phyloP scores from a whole-genome alignment of 2,888 invertebrate genomes.

The Elegia similella region DNA sequence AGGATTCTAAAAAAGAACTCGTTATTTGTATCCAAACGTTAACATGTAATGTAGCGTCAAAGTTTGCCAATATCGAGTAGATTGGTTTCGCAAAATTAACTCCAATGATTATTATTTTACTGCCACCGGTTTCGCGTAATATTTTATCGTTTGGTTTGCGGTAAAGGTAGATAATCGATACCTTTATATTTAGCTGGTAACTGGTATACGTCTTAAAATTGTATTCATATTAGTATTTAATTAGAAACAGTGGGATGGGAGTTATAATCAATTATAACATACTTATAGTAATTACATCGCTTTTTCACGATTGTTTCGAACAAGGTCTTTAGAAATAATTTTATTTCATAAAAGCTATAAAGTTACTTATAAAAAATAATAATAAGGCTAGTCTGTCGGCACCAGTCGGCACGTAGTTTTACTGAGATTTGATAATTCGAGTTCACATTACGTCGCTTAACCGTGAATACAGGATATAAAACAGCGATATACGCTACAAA shows the following conservation, averaged over 20 bases:
- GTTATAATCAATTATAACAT: not conserved
- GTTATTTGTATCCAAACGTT: conserved; percentile 10
- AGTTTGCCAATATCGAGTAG: conserved; percentile 8
- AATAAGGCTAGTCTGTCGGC: not conserved
- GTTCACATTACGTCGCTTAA: conserved; percentile 38
- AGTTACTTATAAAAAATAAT: not conserved
- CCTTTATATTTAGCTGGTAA: no score
- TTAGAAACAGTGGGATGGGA: no score
- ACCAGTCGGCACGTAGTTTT: not conserved
- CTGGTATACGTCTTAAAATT: no score
- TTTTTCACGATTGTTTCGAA: not conserved
- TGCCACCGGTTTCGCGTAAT: not conserved
- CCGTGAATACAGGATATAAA: conserved; percentile 41
- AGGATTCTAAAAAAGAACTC: not conserved
- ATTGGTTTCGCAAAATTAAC: conserved; percentile 10
- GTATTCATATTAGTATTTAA: no score
- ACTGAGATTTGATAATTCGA: conserved; percentile 34
- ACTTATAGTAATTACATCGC: not conserved
- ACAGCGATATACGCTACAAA: conserved; percentile 48
- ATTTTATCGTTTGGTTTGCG: conserved; percentile 24
- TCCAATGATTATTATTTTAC: conserved; percentile 11
- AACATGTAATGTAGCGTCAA: conserved; percentile 8
- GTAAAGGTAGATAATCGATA: not conserved
- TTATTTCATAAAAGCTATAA: not conserved
- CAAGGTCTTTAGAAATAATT: not conserved